Conservation (phyloP, 2,797 vertebrate genomes). For the Crypturellus tataupa region DNA sequence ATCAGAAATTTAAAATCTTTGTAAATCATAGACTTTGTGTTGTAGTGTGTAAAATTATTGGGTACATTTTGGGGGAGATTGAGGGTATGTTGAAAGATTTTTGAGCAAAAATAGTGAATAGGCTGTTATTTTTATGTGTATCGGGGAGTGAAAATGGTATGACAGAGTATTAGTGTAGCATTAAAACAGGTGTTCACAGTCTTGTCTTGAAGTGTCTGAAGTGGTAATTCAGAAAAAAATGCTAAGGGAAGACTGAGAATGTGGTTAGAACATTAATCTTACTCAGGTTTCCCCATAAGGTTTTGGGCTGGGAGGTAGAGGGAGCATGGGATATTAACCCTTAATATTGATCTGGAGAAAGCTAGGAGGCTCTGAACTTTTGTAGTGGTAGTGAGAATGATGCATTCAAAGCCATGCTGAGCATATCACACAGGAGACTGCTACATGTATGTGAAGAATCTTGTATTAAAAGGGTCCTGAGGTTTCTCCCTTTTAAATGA, state of each 20-base stretch:
- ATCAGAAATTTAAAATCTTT: neutral
- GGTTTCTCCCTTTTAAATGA: neutral
- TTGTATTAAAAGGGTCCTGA: neutral
- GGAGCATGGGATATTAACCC: neutral
- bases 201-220: neutral
- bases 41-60: neutral
- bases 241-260: neutral
- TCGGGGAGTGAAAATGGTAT: neutral
- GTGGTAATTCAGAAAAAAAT: conserved; percentile 12
- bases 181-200: neutral
- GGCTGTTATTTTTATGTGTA: neutral
- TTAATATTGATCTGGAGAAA: conserved; percentile 1
- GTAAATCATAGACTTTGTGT: neutral
- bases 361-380: neutral
- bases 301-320: neutral
- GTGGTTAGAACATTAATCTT: conserved; percentile 13
- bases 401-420: neutral
- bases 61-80: neutral
- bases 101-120: neutral
- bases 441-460: neutral
- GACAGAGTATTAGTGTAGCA: neutral
- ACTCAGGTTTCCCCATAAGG: conserved; percentile 3
- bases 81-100: too few relatives aligned
- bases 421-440: neutral
- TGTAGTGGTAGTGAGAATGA: neutral